A percentile compares a stretch with the other conserved stretches of the same genome.
Evolutionary conservation across 2,888 invertebrate genomes (phyloP).

Genomic region (Odontocolon sp.): DNA sequence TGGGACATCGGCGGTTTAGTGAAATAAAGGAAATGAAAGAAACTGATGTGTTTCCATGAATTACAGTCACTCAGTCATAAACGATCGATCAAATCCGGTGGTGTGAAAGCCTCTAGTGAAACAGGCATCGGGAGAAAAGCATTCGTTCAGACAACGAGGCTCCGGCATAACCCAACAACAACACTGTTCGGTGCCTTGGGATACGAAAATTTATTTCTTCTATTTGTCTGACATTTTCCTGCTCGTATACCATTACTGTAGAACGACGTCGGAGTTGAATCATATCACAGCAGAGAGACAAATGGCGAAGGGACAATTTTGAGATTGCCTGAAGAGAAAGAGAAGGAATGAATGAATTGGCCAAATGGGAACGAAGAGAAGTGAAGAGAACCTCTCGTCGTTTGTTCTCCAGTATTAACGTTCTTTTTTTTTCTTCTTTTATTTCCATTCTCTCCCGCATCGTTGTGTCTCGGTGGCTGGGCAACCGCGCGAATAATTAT

Average conservation of each 20-base stretch:
- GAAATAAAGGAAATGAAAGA: not conserved
- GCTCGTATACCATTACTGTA: constrained; percentile 8
- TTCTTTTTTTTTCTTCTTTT: constrained; percentile 1
- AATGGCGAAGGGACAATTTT: constrained; percentile 56
- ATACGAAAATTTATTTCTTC: constrained; percentile 57
- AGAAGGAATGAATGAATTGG: constrained; percentile 39
- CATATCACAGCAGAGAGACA: constrained; percentile 45
- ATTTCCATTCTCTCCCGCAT: not conserved
- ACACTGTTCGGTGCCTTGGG: constrained; percentile 30
- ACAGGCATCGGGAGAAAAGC: constrained; percentile 29
- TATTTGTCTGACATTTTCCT: constrained; percentile 53
- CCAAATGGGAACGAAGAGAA: constrained; percentile 33
- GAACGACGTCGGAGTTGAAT: constrained; percentile 26
- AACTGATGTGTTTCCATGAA: not conserved
- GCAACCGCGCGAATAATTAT: constrained; percentile 47
- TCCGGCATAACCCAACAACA: constrained; percentile 26
- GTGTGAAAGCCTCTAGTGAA: not conserved
- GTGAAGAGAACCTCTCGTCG: constrained; percentile 2
- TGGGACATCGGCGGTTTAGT: too few relatives aligned
- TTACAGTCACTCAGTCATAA: constrained; percentile 5
- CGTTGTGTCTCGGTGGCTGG: constrained; percentile 2
- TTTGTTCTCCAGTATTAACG: not conserved
- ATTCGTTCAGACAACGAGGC: not conserved
- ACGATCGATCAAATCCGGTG: constrained; percentile 8
- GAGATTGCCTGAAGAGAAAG: constrained; percentile 54